Conservation (phyloP, 2,113 vertebrate species). For the Siniperca knerii region DNA sequence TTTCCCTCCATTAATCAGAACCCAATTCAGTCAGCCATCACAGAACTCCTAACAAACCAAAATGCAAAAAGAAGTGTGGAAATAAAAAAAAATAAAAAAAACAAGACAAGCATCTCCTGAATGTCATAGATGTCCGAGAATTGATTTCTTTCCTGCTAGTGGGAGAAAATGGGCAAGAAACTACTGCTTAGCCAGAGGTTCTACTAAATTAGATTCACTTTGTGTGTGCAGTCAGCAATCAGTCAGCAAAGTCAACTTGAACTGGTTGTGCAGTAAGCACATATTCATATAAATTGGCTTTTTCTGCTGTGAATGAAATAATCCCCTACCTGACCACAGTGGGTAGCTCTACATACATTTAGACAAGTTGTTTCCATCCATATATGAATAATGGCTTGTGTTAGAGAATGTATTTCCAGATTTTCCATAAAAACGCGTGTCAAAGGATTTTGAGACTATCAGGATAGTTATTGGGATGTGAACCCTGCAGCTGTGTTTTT, state of each 20-base stretch:
- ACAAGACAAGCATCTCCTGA: constrained; percentile 74
- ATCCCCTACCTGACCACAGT: constrained; percentile 46
- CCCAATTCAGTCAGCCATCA: constrained; percentile 85
- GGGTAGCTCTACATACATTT: constrained; percentile 56
- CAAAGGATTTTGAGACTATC: constrained; percentile 48
- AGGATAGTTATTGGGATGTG: constrained; percentile 52
- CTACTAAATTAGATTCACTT: constrained; percentile 82
- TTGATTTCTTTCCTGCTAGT: constrained; percentile 80
- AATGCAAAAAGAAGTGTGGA: constrained; percentile 77
- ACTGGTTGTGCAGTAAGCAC: constrained; percentile 76
- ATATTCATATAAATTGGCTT: constrained; percentile 77
- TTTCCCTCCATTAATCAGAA: constrained; percentile 91
- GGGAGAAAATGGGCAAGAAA: constrained; percentile 78
- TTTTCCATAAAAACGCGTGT: constrained; percentile 23
- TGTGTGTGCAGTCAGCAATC: constrained; percentile 82
- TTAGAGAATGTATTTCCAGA: constrained; percentile 40
- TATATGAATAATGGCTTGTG: constrained; percentile 48
- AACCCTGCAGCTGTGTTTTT: constrained; percentile 69
- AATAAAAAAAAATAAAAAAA: constrained; percentile 56
- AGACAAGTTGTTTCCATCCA: constrained; percentile 61
- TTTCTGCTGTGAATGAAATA: constrained; percentile 73
- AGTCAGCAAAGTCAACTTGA: constrained; percentile 80
- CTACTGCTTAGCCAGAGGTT: constrained; percentile 82
- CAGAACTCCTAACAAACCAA: constrained; percentile 79
- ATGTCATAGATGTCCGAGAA: constrained; percentile 75